These are phyloP conservation scores for Dimorphilus gyrociliatus DNA, from an alignment of 2,888 invertebrate genomes.

Conservation along the genomic window DNA sequence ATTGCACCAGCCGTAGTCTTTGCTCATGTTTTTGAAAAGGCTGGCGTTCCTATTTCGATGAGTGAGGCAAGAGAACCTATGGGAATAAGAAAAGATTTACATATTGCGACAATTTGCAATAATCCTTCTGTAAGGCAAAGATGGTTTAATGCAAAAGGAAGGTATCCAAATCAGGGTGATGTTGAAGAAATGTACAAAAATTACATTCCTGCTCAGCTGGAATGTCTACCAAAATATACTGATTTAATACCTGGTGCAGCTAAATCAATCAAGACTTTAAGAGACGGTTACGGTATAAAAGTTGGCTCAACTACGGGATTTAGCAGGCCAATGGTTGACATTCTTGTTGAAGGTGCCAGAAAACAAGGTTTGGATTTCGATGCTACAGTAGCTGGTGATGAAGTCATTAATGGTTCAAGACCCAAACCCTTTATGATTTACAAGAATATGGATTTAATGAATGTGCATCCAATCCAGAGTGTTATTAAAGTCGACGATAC, in stretches of 20 bases:
- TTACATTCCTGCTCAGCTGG: slow-evolving; percentile 31
- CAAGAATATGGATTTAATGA: slow-evolving; percentile 32
- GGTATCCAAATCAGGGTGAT: slow-evolving; percentile 22
- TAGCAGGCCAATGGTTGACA: slow-evolving; percentile 26
- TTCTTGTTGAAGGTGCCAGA: slow-evolving; percentile 22
- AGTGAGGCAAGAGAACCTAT: slow-evolving; percentile 34
- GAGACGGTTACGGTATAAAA: slow-evolving; percentile 19
- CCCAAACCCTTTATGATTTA: slow-evolving; percentile 38
- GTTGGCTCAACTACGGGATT: slow-evolving; percentile 33
- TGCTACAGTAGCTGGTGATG: slow-evolving; percentile 32
- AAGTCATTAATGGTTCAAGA: slow-evolving; percentile 29
- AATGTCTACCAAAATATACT: slow-evolving; percentile 18
- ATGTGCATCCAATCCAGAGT: slow-evolving; percentile 28
- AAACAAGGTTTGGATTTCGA: slow-evolving; percentile 33
- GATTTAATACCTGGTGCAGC: slow-evolving; percentile 24
- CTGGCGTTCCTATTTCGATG: slow-evolving; percentile 23
- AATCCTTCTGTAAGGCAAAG: slow-evolving; percentile 15
- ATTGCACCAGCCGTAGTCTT: slow-evolving; percentile 34
- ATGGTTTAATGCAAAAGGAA: slow-evolving; percentile 25
- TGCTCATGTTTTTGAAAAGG: slow-evolving; percentile 22
- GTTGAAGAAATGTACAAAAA: slow-evolving; percentile 32
- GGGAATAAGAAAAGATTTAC: slow-evolving; percentile 34
- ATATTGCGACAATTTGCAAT: slow-evolving; percentile 15
- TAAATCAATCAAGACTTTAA: slow-evolving; percentile 18
- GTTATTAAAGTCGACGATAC: slow-evolving; percentile 31